phyloP scores from a whole-genome alignment of 2,113 vertebrate genomes.

The Macaca mulatta region DNA sequence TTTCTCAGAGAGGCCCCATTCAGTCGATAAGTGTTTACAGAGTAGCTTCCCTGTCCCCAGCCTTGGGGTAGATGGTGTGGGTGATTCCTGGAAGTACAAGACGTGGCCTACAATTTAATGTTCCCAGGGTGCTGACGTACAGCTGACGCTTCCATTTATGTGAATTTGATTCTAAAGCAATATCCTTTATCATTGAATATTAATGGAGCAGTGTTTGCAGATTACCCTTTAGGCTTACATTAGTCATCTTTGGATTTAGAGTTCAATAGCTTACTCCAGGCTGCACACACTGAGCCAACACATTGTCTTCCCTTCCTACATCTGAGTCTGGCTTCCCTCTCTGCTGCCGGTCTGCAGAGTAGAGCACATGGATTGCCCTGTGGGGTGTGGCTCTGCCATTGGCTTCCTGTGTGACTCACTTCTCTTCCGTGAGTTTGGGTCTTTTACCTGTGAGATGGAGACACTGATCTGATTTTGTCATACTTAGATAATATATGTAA shows the following conservation, averaged over 20 bases:
- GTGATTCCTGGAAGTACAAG: neutral
- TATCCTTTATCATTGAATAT: neutral
- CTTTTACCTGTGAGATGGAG: neutral
- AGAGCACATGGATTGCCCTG: rapidly evolving
- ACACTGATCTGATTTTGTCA: neutral
- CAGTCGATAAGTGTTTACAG: neutral
- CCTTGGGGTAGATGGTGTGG: neutral
- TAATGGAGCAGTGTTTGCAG: conserved; percentile 13
- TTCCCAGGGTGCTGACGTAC: neutral
- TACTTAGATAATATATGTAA: neutral
- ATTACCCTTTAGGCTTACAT: neutral
- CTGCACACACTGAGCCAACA: neutral
- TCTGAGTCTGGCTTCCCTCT: neutral
- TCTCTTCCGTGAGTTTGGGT: neutral
- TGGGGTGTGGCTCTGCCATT: neutral
- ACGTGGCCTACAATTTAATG: neutral
- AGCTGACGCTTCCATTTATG: neutral
- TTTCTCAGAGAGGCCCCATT: neutral
- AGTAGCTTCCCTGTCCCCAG: neutral
- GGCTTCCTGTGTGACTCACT: neutral
- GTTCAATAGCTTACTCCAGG: neutral
- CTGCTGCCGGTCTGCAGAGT: neutral
- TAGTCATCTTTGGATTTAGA: neutral
- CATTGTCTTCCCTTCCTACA: neutral
- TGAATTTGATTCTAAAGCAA: conserved; percentile 12